These are phyloP conservation scores for Pasiphila rectangulata DNA, from an alignment of 2,888 invertebrate genomes.

Conservation along the genomic window DNA sequence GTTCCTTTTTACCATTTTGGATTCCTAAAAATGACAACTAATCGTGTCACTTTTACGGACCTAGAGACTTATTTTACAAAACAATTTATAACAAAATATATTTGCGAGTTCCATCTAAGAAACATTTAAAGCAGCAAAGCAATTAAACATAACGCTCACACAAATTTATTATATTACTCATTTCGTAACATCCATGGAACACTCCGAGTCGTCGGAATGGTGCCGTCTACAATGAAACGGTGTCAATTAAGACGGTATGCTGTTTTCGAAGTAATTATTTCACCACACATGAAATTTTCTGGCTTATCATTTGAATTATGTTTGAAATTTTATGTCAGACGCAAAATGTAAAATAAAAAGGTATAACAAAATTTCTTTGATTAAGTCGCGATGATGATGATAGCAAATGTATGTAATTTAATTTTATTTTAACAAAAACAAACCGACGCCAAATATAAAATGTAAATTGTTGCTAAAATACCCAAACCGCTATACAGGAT, in stretches of 20 bases:
- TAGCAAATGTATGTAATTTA: no score
- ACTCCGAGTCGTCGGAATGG: background rate
- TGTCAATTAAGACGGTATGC: conserved; percentile 1
- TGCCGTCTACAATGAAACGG: conserved; percentile 7
- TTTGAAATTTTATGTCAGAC: background rate
- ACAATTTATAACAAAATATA: background rate
- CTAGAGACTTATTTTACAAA: no score
- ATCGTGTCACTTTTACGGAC: no score
- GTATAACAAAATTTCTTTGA: no score
- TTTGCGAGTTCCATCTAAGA: background rate
- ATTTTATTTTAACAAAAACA: no score
- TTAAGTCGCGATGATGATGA: no score
- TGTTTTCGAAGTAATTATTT: background rate
- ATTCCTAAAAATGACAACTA: no score
- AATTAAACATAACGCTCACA: conserved; percentile 12
- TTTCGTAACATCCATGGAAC: conserved; percentile 4
- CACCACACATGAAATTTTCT: background rate
- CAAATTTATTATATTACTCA: conserved; percentile 22
- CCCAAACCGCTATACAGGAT: no score
- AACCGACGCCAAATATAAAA: no score
- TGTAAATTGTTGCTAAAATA: no score
- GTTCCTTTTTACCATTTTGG: no score
- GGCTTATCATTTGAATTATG: background rate
- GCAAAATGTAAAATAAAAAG: no score
- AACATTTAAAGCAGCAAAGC: conserved; percentile 5